Evolutionary conservation across 1,140 invertebrate genomes (phyloP).

Genomic region (Olivierus martensii): DNA sequence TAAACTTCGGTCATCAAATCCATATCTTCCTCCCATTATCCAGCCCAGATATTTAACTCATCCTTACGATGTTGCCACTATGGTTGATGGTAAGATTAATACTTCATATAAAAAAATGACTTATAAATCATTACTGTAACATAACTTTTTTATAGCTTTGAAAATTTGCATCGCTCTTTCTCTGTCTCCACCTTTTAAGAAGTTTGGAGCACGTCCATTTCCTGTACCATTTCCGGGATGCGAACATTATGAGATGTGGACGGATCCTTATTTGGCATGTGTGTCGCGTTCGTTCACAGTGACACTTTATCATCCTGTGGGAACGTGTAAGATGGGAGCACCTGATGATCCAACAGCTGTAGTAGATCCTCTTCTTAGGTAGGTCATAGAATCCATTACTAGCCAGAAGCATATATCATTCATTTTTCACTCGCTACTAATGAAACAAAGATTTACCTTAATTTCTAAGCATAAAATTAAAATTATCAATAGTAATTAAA

Average conservation of each 20-base stretch:
- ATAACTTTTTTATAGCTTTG: slow-evolving; percentile 11
- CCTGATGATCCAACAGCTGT: slow-evolving; percentile 55
- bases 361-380: slow-evolving; percentile 54
- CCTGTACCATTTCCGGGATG: slow-evolving; percentile 52
- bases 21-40: slow-evolving; percentile 78
- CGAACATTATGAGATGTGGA: slow-evolving; percentile 49
- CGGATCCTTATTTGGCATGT: slow-evolving; percentile 70
- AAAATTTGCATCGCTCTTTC: slow-evolving; percentile 19
- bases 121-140: no score
- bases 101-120: no score
- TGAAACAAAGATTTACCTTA: no score
- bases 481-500: no score
- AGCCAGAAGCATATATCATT: no score
- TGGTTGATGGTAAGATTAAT: slow-evolving; percentile 44
- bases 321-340: slow-evolving; percentile 64
- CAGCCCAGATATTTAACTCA: slow-evolving; percentile 81
- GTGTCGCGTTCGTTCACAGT: slow-evolving; percentile 66
- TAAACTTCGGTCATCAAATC: slow-evolving; percentile 61
- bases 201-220: slow-evolving; percentile 15
- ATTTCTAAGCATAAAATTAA: no score
- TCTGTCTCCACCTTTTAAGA: slow-evolving; percentile 12
- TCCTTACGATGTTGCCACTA: slow-evolving; percentile 56
- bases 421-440: no score
- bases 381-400: no score
- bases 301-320: slow-evolving; percentile 52